phyloP scores from a whole-genome alignment of 2,797 vertebrate species.

The Protonibea diacanthus region DNA sequence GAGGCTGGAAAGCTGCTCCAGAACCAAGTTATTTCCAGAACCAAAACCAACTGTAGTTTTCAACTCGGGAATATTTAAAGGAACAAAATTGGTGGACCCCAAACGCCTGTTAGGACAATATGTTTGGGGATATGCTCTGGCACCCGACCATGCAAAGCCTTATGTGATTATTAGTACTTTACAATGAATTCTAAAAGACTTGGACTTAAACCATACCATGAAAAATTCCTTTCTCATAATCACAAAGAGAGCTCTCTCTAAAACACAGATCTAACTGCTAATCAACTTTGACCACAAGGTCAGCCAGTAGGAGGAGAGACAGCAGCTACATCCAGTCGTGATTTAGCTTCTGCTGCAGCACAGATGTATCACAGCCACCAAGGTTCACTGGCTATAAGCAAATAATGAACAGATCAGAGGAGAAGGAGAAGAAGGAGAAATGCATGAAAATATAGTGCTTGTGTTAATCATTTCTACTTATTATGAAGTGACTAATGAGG shows the following conservation, averaged over 20 bases:
- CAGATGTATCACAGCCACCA: not conserved
- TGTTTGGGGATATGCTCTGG: not conserved
- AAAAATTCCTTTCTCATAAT: not conserved
- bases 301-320: not conserved
- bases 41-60: too few relatives aligned
- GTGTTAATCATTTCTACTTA: slow-evolving; percentile 13
- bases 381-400: not conserved
- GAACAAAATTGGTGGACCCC: not conserved
- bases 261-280: not conserved
- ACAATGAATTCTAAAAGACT: not conserved
- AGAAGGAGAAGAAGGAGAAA: not conserved
- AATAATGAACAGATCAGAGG: not conserved
- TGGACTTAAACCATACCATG: not conserved
- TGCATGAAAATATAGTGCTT: not conserved
- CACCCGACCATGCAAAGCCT: too few relatives aligned
- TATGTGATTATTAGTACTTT: not conserved
- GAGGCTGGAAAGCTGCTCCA: not conserved
- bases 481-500: slow-evolving; percentile 28
- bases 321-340: not conserved
- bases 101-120: too few relatives aligned
- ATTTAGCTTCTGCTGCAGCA: not conserved
- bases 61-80: not conserved
- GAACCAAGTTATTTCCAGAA: not conserved
- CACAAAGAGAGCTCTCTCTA: not conserved
- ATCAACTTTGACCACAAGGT: slow-evolving; percentile 1